phyloP scores from a whole-genome alignment of 2,888 invertebrate species.

The Chrysomela aeneicollis region DNA sequence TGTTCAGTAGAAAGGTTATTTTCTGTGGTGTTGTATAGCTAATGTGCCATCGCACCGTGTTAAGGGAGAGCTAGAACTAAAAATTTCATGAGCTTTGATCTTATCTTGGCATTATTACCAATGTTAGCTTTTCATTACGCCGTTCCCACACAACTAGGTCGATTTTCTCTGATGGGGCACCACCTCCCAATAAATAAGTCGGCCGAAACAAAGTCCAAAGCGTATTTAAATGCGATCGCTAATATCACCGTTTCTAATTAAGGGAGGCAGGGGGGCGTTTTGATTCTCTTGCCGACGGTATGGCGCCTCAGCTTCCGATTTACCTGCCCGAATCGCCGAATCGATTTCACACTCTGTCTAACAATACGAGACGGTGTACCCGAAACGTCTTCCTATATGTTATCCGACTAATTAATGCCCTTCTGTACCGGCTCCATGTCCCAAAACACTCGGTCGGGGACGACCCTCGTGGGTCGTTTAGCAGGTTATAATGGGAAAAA shows the following conservation, averaged over 20 bases:
- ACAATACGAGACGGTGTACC: conserved; percentile 30
- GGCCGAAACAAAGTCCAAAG: conserved; percentile 42
- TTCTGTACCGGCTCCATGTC: conserved; percentile 43
- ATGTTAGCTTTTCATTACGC: conserved; percentile 22
- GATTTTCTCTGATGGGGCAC: conserved; percentile 22
- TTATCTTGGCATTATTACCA: too few species aligned
- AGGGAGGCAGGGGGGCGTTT: conserved; percentile 51
- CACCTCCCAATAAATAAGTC: conserved; percentile 43
- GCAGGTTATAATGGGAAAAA: too few species aligned
- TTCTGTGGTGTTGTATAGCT: too few species aligned
- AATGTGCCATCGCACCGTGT: too few species aligned
- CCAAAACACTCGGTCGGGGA: conserved; percentile 39
- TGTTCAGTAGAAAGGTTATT: too few species aligned
- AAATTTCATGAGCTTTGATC: too few species aligned
- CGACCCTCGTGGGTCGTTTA: background rate
- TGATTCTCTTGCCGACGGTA: conserved; percentile 53
- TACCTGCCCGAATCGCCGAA: conserved; percentile 51
- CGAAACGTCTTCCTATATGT: conserved; percentile 41
- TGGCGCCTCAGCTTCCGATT: conserved; percentile 57
- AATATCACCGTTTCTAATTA: conserved; percentile 54
- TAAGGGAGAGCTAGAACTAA: too few species aligned
- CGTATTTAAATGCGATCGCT: conserved; percentile 50
- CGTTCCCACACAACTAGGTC: conserved; percentile 12
- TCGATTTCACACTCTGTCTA: conserved; percentile 57
- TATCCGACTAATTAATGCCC: conserved; percentile 43